A percentile compares a stretch with the other conserved stretches of the same genome.
phyloP scores from a whole-genome alignment of 2,113 vertebrate species.

The Phaethon lepturus region DNA sequence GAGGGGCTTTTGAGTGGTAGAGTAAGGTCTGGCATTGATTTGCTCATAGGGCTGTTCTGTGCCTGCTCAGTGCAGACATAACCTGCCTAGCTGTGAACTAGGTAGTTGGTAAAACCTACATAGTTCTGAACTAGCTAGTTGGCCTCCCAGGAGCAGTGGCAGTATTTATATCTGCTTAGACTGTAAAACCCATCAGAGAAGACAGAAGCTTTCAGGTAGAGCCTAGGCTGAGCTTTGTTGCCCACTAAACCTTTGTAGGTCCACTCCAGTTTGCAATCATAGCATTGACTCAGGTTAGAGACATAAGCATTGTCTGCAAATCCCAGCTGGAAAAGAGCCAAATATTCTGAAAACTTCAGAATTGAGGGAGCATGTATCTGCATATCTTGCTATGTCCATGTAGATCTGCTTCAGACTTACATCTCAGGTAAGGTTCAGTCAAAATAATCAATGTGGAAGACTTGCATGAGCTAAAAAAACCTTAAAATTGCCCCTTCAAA shows the following conservation, averaged over 20 bases:
- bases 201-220: background rate
- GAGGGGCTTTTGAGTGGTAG: background rate
- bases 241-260: background rate
- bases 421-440: background rate
- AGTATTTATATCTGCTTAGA: background rate
- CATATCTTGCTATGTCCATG: background rate
- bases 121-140: background rate
- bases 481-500: background rate
- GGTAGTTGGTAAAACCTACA: background rate
- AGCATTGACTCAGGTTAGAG: fast-evolving
- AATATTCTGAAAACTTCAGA: background rate
- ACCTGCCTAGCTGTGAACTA: background rate
- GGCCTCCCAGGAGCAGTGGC: background rate
- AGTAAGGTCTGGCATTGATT: background rate
- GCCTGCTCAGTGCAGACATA: background rate
- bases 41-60: background rate
- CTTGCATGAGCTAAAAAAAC: background rate
- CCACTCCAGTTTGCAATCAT: background rate
- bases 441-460: background rate
- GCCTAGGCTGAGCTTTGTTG: background rate
- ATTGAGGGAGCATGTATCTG: background rate
- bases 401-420: background rate
- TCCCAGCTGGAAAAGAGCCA: background rate
- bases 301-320: background rate
- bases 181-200: background rate